Evolutionary conservation across 1,140 invertebrate genomes (phyloP).

Genomic region (Hyphantria cunea): DNA sequence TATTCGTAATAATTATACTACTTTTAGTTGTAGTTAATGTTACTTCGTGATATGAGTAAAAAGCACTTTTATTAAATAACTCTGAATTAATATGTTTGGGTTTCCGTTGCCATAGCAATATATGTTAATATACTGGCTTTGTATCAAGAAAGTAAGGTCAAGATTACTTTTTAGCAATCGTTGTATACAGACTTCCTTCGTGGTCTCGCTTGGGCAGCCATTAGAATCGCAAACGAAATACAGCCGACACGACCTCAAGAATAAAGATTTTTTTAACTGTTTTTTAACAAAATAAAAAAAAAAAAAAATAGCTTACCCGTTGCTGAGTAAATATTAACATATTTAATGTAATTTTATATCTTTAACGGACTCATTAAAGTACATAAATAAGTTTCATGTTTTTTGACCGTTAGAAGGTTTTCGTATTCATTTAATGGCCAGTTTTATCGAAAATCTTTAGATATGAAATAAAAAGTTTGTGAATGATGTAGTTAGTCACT

Average conservation of each 20-base stretch:
- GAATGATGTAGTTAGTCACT: too few species aligned
- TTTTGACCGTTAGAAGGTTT: too few species aligned
- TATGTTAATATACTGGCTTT: conserved; percentile 19
- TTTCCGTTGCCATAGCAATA: conserved; percentile 25
- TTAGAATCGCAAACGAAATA: conserved; percentile 14
- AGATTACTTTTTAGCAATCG: conserved; percentile 16
- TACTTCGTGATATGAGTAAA: too few species aligned
- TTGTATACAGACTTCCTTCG: conserved; percentile 15
- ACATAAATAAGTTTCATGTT: too few species aligned
- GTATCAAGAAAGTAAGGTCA: conserved; percentile 21
- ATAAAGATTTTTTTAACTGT: conserved; percentile 2
- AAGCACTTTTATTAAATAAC: background rate
- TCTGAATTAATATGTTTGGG: conserved; percentile 17
- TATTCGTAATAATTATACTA: too few species aligned
- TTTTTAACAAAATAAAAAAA: background rate
- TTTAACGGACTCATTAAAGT: background rate
- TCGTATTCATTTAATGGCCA: too few species aligned
- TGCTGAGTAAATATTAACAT: background rate
- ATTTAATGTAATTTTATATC: background rate
- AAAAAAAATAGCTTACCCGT: background rate
- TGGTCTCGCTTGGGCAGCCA: conserved; percentile 23
- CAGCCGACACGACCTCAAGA: conserved; percentile 7
- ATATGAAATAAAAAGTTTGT: too few species aligned
- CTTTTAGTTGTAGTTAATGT: too few species aligned
- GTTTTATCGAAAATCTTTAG: too few species aligned